A percentile compares a stretch with the other conserved stretches of the same genome.
These are phyloP conservation scores for Passer montanus DNA, from an alignment of 2,113 vertebrate genomes.

Conservation along the genomic window DNA sequence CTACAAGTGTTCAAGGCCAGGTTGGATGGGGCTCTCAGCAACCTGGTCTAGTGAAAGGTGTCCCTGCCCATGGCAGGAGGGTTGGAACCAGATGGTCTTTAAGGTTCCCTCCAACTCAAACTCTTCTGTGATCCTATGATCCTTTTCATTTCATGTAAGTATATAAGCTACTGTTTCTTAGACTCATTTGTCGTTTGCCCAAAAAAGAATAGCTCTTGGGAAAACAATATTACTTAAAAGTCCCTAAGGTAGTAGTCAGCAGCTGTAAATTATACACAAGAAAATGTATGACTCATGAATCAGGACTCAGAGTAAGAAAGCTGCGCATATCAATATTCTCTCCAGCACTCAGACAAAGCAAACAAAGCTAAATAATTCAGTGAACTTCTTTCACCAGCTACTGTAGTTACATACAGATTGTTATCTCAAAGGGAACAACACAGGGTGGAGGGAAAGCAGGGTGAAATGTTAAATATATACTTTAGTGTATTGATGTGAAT, in stretches of 20 bases:
- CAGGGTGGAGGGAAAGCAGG: not conserved
- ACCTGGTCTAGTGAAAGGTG: not conserved
- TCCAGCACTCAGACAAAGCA: not conserved
- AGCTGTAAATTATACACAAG: not conserved
- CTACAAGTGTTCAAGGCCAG: not conserved
- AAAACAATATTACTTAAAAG: not conserved
- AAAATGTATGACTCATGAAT: not conserved
- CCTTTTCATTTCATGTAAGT: not conserved
- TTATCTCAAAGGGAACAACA: not conserved
- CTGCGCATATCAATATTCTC: not conserved
- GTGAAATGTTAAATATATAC: slow-evolving; percentile 27
- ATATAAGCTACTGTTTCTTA: not conserved
- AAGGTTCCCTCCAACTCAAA: not conserved
- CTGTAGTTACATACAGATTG: not conserved
- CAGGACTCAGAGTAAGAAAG: not conserved
- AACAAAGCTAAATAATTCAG: slow-evolving; percentile 46
- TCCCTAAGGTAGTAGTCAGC: not conserved
- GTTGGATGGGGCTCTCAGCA: rapidly evolving
- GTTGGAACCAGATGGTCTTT: not conserved
- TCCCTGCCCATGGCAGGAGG: not conserved
- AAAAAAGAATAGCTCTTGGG: not conserved
- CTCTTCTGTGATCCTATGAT: not conserved
- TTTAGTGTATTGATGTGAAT: not conserved
- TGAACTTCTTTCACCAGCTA: not conserved
- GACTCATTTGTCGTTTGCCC: not conserved